phyloP scores from a whole-genome alignment of 2,113 vertebrate genomes.

The Thymallus thymallus region DNA sequence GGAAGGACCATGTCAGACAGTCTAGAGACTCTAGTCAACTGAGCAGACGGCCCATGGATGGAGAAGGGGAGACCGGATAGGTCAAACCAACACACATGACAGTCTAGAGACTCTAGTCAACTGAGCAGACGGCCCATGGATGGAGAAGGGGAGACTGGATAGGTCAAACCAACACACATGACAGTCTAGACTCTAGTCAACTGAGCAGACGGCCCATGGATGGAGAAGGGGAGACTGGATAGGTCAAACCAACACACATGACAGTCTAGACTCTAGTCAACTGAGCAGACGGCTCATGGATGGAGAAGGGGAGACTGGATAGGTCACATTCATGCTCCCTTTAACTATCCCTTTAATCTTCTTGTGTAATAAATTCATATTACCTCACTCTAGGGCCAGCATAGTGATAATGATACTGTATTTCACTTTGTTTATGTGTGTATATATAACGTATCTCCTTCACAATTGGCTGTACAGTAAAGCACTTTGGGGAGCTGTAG shows the following conservation, averaged over 20 bases:
- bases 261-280: slow-evolving; percentile 54
- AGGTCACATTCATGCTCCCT: background rate
- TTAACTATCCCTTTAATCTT: too few species aligned
- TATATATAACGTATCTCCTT: background rate
- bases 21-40: slow-evolving; percentile 53
- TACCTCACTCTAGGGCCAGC: too few species aligned
- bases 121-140: slow-evolving; percentile 39
- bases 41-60: slow-evolving; percentile 34
- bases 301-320: slow-evolving; percentile 11
- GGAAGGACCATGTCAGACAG: slow-evolving; percentile 55
- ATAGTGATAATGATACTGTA: too few species aligned
- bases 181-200: slow-evolving; percentile 54
- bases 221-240: slow-evolving; percentile 11
- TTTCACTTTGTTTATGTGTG: too few species aligned
- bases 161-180: background rate
- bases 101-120: slow-evolving; percentile 53
- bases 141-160: slow-evolving; percentile 11
- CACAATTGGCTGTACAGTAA: background rate
- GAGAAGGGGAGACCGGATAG: slow-evolving; percentile 10
- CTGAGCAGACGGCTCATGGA: slow-evolving; percentile 39
- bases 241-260: background rate
- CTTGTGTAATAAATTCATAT: too few species aligned
- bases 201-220: slow-evolving; percentile 39
- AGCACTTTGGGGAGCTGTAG: slow-evolving; percentile 1
- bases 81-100: slow-evolving; percentile 9